These are phyloP conservation scores for Epinephelus moara DNA, from an alignment of 2,113 vertebrate genomes.

Conservation along the genomic window DNA sequence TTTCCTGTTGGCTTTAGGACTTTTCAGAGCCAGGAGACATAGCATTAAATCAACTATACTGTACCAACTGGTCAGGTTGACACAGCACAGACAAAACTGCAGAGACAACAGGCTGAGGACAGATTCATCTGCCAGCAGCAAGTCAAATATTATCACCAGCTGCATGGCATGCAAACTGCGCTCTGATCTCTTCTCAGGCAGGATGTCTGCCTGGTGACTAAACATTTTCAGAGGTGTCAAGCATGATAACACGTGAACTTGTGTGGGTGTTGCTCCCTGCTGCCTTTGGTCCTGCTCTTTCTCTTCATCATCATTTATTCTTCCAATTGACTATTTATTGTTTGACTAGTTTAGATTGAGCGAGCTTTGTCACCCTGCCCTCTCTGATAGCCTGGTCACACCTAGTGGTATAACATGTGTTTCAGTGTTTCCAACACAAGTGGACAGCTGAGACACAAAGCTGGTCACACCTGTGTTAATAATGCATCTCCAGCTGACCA, in stretches of 20 bases:
- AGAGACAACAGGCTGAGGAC: constrained; percentile 32
- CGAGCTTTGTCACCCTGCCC: not conserved
- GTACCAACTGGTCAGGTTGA: constrained; percentile 24
- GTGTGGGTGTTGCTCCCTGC: not conserved
- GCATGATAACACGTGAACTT: not conserved
- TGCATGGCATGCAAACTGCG: constrained; percentile 13
- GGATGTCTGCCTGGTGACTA: constrained; percentile 21
- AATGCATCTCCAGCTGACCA: too few relatives aligned
- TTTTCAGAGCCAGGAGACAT: constrained; percentile 36
- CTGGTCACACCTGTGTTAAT: too few relatives aligned
- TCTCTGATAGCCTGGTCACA: not conserved
- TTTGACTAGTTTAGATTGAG: not conserved
- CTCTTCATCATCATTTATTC: not conserved
- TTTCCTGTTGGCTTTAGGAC: constrained; percentile 76
- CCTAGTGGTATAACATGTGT: too few relatives aligned
- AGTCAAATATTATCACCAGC: constrained; percentile 25
- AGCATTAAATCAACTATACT: constrained; percentile 16
- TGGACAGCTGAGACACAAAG: too few relatives aligned
- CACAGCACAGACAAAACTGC: constrained; percentile 19
- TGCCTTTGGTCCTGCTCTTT: not conserved
- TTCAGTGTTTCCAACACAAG: too few relatives aligned
- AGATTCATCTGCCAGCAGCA: constrained; percentile 19
- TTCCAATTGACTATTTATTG: not conserved
- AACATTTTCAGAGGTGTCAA: constrained; percentile 14
- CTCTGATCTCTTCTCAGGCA: constrained; percentile 14